Percentiles rank a stretch among this genome's conserved stretches.
phyloP scores from a whole-genome alignment of 2,113 vertebrate genomes.

The Heterochromis multidens region DNA sequence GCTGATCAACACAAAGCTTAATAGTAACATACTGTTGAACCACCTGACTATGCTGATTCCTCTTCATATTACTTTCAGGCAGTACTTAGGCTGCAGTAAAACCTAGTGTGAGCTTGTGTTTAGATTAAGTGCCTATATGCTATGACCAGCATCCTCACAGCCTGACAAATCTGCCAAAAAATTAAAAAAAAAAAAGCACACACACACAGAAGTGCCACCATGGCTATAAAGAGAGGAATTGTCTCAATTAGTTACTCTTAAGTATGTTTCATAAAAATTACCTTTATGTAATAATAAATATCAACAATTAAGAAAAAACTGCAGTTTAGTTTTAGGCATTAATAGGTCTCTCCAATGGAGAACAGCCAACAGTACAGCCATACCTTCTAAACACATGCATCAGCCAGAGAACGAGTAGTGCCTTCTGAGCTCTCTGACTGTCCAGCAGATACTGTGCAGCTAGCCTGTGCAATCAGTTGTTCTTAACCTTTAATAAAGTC shows the following conservation, averaged over 20 bases:
- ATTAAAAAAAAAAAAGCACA: neutral
- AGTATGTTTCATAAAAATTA: neutral
- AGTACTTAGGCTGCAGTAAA: neutral
- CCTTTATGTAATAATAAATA: constrained; percentile 5
- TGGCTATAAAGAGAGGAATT: neutral
- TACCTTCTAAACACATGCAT: neutral
- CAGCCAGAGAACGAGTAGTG: neutral
- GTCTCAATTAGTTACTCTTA: neutral
- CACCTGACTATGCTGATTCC: neutral
- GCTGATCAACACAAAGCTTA: neutral
- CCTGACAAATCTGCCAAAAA: neutral
- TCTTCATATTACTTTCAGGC: neutral
- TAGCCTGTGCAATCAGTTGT: neutral
- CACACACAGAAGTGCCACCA: neutral
- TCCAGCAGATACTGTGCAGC: neutral
- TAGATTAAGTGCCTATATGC: constrained; percentile 9
- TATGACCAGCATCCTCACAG: neutral
- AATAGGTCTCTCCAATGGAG: constrained; percentile 20
- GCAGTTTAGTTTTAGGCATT: neutral
- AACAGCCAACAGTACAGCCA: constrained; percentile 16
- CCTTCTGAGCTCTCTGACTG: constrained; percentile 10
- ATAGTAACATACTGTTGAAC: neutral
- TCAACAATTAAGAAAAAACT: neutral
- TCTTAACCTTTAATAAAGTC: neutral
- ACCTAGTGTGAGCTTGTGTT: neutral